These are phyloP conservation scores for Brachionus rotundiformis DNA, from an alignment of 1,140 invertebrate genomes.

Conservation along the genomic window DNA sequence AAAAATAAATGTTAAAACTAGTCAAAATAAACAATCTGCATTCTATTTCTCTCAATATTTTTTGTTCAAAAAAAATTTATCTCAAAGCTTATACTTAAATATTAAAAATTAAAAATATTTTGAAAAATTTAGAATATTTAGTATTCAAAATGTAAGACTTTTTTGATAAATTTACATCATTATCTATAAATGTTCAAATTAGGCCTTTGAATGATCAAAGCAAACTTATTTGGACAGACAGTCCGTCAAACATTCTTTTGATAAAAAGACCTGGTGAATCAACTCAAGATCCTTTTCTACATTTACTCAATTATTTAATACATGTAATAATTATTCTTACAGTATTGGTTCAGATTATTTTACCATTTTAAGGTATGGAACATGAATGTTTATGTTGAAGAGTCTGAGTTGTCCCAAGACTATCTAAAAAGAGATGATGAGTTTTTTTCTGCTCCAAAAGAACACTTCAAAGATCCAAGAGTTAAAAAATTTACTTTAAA, in stretches of 20 bases:
- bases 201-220: neutral
- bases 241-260: neutral
- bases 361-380: neutral
- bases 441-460: neutral
- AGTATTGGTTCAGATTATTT: neutral
- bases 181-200: neutral
- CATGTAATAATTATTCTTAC: neutral
- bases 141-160: neutral
- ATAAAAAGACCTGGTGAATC: neutral
- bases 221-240: neutral
- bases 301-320: neutral
- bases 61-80: neutral
- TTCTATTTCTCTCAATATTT: neutral
- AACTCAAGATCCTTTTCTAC: neutral
- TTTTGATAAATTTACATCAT: neutral
- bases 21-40: conserved; percentile 64
- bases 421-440: neutral
- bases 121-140: neutral
- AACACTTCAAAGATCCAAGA: neutral
- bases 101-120: neutral
- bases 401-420: neutral
- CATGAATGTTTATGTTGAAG: neutral
- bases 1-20: too few relatives aligned
- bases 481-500: conserved; percentile 27
- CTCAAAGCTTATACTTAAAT: neutral